Base-by-base conservation (phyloP, 2,113 vertebrate species). In the Saccopteryx leptura region DNA sequence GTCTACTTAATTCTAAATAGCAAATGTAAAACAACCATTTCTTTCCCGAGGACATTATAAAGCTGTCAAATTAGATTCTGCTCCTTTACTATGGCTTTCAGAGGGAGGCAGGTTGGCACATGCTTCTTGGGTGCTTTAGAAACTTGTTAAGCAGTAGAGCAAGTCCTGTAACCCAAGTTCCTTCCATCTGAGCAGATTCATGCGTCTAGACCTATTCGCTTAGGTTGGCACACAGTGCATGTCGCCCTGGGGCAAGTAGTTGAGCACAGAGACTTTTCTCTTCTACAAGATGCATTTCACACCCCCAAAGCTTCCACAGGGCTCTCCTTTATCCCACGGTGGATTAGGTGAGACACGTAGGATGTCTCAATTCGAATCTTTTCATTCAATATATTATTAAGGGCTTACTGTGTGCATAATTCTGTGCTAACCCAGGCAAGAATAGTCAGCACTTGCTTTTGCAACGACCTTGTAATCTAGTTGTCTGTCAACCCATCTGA, bases 1-100 rank as follows among this genome's bases (percentile, higher is more conserved):
- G 50, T 14, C 21, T 75, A 9, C 33, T 96, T 71, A 33, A 14
- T 93, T 91, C 54, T 85, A 88, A 69, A 33, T n/a, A 88, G 65
- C 33, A 58, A 65, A 46, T 81, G 14, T 60, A 48, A 92, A 80
- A 46, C 50, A 50, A 2, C 26, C 75, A 11, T 48, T 54, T 72
- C 31, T 93, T 80, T 56, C 54, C 39, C 17, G 26, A 71, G 14
- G 50, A 63, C 15, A 13, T 63, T 23, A 28, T 50, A 68, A 54
- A 84, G 8, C 58, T 24, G 11, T 56, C n/a, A 11, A 17, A 12
- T 61, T 50, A 3, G 33, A 19, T 2, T 17, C 2, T 24, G 5
- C 4, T 54, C 52, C 31, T 71, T 90, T 23, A 17, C 39, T 90
- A 74, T 15, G 52, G 28, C 80, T 58, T 89, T 74, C 56, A 52